These are phyloP conservation scores for Latrodectus hesperus DNA, from an alignment of 2,888 invertebrate species.

Conservation along the genomic window DNA sequence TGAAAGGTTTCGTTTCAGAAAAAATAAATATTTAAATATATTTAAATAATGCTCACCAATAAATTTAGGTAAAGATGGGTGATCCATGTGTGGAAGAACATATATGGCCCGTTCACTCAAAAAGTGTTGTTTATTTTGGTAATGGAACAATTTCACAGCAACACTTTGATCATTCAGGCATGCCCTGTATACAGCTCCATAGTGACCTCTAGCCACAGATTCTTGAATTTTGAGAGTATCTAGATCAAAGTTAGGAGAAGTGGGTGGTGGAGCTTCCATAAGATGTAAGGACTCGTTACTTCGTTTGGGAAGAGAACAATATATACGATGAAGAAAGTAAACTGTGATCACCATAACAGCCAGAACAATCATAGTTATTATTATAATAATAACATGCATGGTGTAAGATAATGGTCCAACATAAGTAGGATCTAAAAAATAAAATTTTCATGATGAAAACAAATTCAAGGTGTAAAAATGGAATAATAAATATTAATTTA, in stretches of 20 bases:
- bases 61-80: conserved; percentile 85
- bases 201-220: conserved; percentile 84
- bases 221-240: conserved; percentile 84
- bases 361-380: background rate
- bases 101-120: conserved; percentile 91
- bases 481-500: no score
- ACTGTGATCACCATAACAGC: conserved; percentile 14
- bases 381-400: conserved; percentile 20
- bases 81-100: conserved; percentile 86
- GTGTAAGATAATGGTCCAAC: conserved; percentile 15
- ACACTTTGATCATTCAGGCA: conserved; percentile 84
- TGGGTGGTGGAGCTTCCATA: conserved; percentile 76
- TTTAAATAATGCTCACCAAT: conserved; percentile 79
- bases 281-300: conserved; percentile 62
- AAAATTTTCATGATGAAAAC: background rate
- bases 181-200: conserved; percentile 91
- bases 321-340: conserved; percentile 18
- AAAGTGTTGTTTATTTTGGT: conserved; percentile 86
- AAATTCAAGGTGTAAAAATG: no score
- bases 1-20: background rate
- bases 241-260: conserved; percentile 80
- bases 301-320: conserved; percentile 23
- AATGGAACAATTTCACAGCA: conserved; percentile 90
- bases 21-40: background rate
- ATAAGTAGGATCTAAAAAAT: conserved; percentile 4